Evolutionary conservation across 2,797 vertebrate species (phyloP), one percentile per base, ranked within the genome.

Genomic region (Hozukius guyotensis): DNA sequence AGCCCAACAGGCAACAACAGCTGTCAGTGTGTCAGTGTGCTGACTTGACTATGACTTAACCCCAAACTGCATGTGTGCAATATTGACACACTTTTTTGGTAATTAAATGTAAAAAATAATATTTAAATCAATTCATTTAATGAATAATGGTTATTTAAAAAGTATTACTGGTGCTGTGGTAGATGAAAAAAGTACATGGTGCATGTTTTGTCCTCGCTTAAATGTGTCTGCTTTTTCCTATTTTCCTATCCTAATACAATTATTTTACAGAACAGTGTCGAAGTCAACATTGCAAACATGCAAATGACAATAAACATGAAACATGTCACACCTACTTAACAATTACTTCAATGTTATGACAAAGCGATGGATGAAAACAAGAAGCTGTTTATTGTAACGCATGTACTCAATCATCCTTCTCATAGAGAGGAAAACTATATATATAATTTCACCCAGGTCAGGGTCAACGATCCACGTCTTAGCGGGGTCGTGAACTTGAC

Each of bases 391-490:
- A 63, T 80, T 83, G 69, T 27, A 55, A 32, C 10, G 32, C 56
- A 4, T 6, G 16, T n/a, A 25, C 42, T 83, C 52, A 46, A 8
- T 57, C 63, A 8, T 62, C 12, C 14, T 13, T 31, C 65, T 75
- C 61, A 25, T 72, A 12, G 16, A 20, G 34, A 31, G 22, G 12
- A 3, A 11, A 49, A 63, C 52, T 52, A n/a, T 46, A 18, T 59
- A 20, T 25, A 13, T 68, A 42, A 85, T 88, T 89, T 70, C 60
- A 62, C 52, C 20, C 14, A 49, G 88, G 82, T 84, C 71, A 1
- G 77, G 92, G 89, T 92, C 88, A 88, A 80, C 81, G 3, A 75
- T 75, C 79, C 75, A 16, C 83, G 59, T 79, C 76, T 81, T 79
- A 88, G 74, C 12, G 12, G 66, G 87, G 79, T 80, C 34, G 4